A percentile compares a stretch with the other conserved stretches of the same genome.
Conservation (phyloP, 1,140 invertebrate genomes). For the Aradophagus sp. region DNA sequence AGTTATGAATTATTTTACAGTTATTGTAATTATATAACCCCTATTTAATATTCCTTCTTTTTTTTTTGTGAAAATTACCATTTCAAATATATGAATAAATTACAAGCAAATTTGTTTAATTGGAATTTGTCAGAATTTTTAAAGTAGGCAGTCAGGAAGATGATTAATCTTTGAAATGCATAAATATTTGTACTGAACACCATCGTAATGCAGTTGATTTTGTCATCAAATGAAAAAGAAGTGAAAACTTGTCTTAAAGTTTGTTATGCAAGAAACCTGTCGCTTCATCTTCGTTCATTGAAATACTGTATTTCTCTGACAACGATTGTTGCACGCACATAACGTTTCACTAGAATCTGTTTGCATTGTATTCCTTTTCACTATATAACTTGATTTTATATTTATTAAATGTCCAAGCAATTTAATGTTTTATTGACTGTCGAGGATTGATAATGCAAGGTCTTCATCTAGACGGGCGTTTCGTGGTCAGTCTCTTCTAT, state of each 20-base stretch:
- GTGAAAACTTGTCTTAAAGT: slow-evolving; percentile 12
- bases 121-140: neutral
- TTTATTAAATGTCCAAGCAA: slow-evolving; percentile 52
- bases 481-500: slow-evolving; percentile 89
- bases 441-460: slow-evolving; percentile 59
- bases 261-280: slow-evolving; percentile 7
- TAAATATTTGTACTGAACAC: neutral
- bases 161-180: neutral
- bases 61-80: too few relatives aligned
- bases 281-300: slow-evolving; percentile 1
- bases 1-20: too few relatives aligned
- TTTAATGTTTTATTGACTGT: slow-evolving; percentile 64
- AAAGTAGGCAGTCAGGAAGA: neutral
- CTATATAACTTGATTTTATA: slow-evolving; percentile 36
- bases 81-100: too few relatives aligned
- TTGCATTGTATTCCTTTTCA: slow-evolving; percentile 34
- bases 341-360: slow-evolving; percentile 48
- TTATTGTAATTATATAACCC: too few relatives aligned
- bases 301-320: slow-evolving; percentile 14
- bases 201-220: too few relatives aligned
- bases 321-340: slow-evolving; percentile 61
- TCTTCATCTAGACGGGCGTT: slow-evolving; percentile 81
- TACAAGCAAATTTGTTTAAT: too few relatives aligned
- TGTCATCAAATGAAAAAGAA: neutral
- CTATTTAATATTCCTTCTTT: too few relatives aligned